Evolutionary conservation across 2,888 invertebrate species (phyloP).

Genomic region (Rhodophaea formosa): DNA sequence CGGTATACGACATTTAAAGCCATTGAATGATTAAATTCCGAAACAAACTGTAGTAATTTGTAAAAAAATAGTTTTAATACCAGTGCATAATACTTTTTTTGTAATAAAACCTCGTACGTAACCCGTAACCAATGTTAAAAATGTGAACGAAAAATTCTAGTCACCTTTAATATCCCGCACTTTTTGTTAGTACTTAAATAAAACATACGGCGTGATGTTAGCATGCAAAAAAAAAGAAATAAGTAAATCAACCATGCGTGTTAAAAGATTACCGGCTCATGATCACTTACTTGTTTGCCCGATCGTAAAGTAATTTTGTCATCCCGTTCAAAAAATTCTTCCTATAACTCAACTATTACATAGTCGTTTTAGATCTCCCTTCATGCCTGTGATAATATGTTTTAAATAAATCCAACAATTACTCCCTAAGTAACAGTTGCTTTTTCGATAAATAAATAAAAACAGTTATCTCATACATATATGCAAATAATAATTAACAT

Average conservation of each 20-base stretch:
- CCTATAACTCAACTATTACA: constrained; percentile 5
- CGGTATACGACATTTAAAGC: neutral
- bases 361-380: neutral
- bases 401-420: neutral
- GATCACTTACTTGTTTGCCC: constrained; percentile 63
- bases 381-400: constrained; percentile 8
- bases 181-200: constrained; percentile 5
- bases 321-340: constrained; percentile 5
- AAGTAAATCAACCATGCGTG: constrained; percentile 57
- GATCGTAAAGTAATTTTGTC: neutral
- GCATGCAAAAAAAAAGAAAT: constrained; percentile 35
- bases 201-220: constrained; percentile 7
- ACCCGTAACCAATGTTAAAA: constrained; percentile 3
- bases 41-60: neutral
- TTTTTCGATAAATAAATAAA: neutral
- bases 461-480: neutral
- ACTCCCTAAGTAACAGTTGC: neutral
- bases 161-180: neutral
- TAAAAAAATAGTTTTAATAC: neutral
- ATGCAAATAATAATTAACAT: neutral
- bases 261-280: constrained; percentile 63
- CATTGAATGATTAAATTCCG: neutral
- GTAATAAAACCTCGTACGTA: neutral
- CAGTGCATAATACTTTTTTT: neutral
- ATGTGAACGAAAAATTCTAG: neutral